These are phyloP conservation scores for Fulica atra DNA, from an alignment of 2,113 vertebrate genomes.

Conservation along the genomic window DNA sequence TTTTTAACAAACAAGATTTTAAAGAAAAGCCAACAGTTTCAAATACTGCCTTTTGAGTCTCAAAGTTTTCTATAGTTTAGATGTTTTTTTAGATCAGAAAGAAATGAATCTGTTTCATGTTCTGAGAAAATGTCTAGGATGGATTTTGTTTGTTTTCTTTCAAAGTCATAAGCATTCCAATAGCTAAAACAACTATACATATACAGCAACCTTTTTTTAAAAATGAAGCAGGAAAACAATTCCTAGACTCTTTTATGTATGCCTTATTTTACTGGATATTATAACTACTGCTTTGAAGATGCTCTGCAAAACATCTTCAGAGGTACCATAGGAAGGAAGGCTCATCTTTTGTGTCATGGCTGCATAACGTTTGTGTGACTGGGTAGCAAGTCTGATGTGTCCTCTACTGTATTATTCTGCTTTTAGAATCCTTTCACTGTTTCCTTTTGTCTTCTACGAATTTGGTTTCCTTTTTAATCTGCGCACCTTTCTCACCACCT, in stretches of 20 bases:
- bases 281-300: not conserved
- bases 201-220: not conserved
- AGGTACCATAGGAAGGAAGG: not conserved
- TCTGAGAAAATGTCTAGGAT: not conserved
- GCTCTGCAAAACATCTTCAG: not conserved
- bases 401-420: not conserved
- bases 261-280: not conserved
- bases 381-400: not conserved
- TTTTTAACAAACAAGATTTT: not conserved
- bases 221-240: too few species aligned
- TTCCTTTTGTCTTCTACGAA: not conserved
- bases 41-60: not conserved
- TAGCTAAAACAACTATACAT: not conserved
- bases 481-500: not conserved
- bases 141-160: not conserved
- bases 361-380: accelerated
- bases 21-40: not conserved
- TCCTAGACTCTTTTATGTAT: not conserved
- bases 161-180: not conserved
- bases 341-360: not conserved
- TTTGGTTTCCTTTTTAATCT: not conserved
- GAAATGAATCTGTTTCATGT: not conserved
- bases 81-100: not conserved
- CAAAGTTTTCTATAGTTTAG: not conserved
- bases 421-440: not conserved